These are phyloP conservation scores for Phytoseiulus persimilis DNA, from an alignment of 2,888 invertebrate genomes.

Conservation along the genomic window DNA sequence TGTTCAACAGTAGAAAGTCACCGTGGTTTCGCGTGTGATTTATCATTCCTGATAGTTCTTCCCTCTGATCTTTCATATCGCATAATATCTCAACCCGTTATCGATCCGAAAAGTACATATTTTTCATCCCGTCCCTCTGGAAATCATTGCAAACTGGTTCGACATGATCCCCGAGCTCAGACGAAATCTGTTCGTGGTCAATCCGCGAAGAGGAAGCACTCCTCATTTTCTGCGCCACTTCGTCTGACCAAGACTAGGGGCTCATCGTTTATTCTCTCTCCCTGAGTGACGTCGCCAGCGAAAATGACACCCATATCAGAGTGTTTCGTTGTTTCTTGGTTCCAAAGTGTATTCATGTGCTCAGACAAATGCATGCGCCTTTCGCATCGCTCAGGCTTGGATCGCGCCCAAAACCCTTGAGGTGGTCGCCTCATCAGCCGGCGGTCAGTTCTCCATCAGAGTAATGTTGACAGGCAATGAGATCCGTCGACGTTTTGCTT, in stretches of 20 bases:
- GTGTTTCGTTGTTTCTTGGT: neutral
- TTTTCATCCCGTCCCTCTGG: neutral
- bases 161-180: neutral
- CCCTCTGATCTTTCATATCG: neutral
- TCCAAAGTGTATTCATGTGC: neutral
- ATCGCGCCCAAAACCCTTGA: neutral
- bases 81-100: neutral
- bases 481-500: neutral
- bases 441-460: neutral
- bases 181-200: neutral
- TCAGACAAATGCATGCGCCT: neutral
- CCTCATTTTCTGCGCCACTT: too few species aligned
- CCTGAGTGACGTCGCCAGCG: neutral
- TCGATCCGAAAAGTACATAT: neutral
- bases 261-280: neutral
- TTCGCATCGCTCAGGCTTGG: neutral
- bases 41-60: neutral
- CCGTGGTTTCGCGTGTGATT: neutral
- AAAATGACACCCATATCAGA: neutral
- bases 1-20: neutral
- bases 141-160: neutral
- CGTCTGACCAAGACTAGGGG: neutral
- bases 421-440: neutral
- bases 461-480: too few species aligned
- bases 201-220: neutral